Base-by-base conservation (phyloP, 2,797 vertebrate species). In the Phoxinus dragarum region DNA sequence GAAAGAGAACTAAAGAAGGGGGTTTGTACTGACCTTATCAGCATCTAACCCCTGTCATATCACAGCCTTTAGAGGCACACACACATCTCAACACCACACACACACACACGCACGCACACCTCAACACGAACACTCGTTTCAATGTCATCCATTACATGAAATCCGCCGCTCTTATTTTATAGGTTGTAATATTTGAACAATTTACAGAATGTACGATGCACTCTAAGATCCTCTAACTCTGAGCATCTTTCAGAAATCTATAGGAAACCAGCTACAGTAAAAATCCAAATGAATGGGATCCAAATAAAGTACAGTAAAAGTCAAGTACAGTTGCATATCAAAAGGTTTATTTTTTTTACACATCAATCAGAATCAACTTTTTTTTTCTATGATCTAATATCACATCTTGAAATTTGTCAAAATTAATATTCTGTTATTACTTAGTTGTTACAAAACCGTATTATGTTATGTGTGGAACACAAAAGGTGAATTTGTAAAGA, bases 1-100 rank as follows among this genome's bases (percentile, higher is more conserved):
- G 94, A 95, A 93, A 94, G 93, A 94, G 87, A 87, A 95, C 94
- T 95, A 94, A 95, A 95, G 95, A 94, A 91, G 91, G 71, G 84
- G 76, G 92, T 94, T 96, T 96, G 94, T 96, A 90, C 92, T 89
- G 88, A 89, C 81, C 94, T 96, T 96, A 97, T 97, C 96, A 96
- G 34, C 88, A 95, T 96, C 96, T 96, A 76, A 90, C 91, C 90
- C 88, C 89, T 93, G 94, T 94, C 95, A 95, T 92, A 94, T 93
- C 94, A 94, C 91, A 90, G 88, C 90, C 84, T 89, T 92, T 91
- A 90, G 93, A 93, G 89, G 81, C 88, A 66, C 83, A 87, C 85
- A 90, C 77, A 76, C 88, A 90, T 85, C 90, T 94, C 89, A 92
- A 52, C 88, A 92, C 72, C 40, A 61, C 84, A 54, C 52, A 61